Evolutionary conservation across 2,888 invertebrate species (phyloP).

Genomic region (Nymphalis urticae): DNA sequence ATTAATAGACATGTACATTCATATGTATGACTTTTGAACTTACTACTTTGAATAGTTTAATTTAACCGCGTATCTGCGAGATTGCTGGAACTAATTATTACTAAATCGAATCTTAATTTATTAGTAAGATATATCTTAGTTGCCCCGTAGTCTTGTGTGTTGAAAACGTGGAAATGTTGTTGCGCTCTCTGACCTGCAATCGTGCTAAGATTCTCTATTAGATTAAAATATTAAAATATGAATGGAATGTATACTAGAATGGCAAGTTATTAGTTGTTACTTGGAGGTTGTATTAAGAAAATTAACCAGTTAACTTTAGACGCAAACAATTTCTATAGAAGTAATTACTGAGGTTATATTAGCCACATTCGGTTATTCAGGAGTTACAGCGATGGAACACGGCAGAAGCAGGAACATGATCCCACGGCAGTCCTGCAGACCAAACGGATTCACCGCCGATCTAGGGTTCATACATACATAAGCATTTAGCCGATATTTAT

Average conservation of each 20-base stretch:
- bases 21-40: slow-evolving; percentile 4
- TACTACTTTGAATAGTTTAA: slow-evolving; percentile 6
- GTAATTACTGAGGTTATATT: too few relatives aligned
- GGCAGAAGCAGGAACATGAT: too few relatives aligned
- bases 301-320: too few relatives aligned
- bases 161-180: slow-evolving; percentile 30
- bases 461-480: too few relatives aligned
- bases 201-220: slow-evolving; percentile 29
- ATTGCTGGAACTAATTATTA: slow-evolving; percentile 18
- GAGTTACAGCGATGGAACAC: too few relatives aligned
- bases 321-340: too few relatives aligned
- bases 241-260: not conserved
- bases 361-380: too few relatives aligned
- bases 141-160: slow-evolving; percentile 14
- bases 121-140: slow-evolving; percentile 20
- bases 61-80: slow-evolving; percentile 10
- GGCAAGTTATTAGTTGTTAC: not conserved
- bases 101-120: slow-evolving; percentile 28
- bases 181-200: slow-evolving; percentile 35
- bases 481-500: too few relatives aligned
- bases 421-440: too few relatives aligned
- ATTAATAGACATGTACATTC: not conserved
- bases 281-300: too few relatives aligned
- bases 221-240: slow-evolving; percentile 27
- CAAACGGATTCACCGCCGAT: too few relatives aligned